phyloP scores from a whole-genome alignment of 2,113 vertebrate genomes.

The Brachypodius melanocephalos region DNA sequence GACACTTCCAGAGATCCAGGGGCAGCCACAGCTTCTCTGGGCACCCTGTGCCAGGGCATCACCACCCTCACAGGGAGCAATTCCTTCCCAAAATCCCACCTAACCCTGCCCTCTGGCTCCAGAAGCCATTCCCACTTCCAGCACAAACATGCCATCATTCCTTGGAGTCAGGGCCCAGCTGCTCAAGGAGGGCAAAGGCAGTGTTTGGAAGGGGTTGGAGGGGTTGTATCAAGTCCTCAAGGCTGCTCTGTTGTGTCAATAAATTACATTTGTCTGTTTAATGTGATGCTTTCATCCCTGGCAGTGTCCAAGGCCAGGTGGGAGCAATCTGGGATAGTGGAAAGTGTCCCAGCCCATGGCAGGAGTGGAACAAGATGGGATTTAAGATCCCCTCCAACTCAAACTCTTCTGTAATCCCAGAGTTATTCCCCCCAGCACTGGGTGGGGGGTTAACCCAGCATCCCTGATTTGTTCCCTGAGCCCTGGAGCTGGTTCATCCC shows the following conservation, averaged over 20 bases:
- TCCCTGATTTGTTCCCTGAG: neutral
- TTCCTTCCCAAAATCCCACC: neutral
- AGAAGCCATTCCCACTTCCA: neutral
- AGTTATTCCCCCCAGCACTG: fast-evolving
- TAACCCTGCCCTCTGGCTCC: fast-evolving
- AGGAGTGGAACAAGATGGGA: neutral
- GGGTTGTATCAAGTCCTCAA: neutral
- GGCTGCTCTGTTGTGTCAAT: neutral
- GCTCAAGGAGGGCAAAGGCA: neutral
- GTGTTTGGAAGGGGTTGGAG: neutral
- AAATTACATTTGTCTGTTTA: neutral
- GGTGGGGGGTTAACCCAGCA: neutral
- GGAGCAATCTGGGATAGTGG: neutral
- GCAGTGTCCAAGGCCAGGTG: neutral
- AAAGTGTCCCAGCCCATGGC: neutral
- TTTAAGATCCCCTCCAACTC: neutral
- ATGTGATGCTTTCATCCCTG: neutral
- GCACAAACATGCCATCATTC: fast-evolving
- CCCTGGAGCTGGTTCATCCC: neutral
- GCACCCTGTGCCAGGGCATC: neutral
- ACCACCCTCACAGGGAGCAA: fast-evolving
- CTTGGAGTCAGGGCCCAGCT: neutral
- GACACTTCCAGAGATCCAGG: neutral
- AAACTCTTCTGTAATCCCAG: neutral
- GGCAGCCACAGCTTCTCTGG: neutral